A percentile compares a stretch with the other conserved stretches of the same genome.
phyloP scores from a whole-genome alignment of 2,888 invertebrate genomes.

The Liposcelis brunnea region DNA sequence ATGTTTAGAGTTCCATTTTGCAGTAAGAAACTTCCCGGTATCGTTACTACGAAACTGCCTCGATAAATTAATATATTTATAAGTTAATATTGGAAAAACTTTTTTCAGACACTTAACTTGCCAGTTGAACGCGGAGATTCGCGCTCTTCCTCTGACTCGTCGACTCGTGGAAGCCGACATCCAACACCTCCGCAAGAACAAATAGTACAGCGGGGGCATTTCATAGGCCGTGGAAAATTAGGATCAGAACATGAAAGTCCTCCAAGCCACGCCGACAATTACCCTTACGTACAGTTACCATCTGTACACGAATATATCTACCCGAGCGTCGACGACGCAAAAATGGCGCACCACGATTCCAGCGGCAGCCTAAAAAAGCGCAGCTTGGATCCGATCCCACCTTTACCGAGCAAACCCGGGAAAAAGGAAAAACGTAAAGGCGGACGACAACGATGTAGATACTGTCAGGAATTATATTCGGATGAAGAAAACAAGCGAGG shows the following conservation, averaged over 20 bases:
- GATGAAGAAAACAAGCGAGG: constrained; percentile 76
- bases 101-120: constrained; percentile 67
- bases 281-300: constrained; percentile 70
- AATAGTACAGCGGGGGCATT: constrained; percentile 22
- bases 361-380: constrained; percentile 49
- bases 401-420: constrained; percentile 18
- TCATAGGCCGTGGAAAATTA: constrained; percentile 22
- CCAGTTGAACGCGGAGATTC: constrained; percentile 64
- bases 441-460: constrained; percentile 37
- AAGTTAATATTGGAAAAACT: too few relatives aligned
- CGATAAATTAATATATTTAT: too few relatives aligned
- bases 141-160: constrained; percentile 55
- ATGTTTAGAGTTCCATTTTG: too few relatives aligned
- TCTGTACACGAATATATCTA: constrained; percentile 79
- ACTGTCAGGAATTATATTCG: constrained; percentile 57
- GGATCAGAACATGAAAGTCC: constrained; percentile 22
- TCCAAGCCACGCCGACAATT: constrained; percentile 37
- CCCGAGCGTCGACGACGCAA: constrained; percentile 35
- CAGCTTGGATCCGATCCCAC: constrained; percentile 28
- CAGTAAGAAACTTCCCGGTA: too few relatives aligned
- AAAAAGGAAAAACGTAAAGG: constrained; percentile 24
- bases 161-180: constrained; percentile 28
- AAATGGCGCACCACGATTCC: constrained; percentile 30
- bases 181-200: constrained; percentile 28
- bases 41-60: too few relatives aligned